phyloP scores from a whole-genome alignment of 2,113 vertebrate species.

The Hirundichthys speculiger region DNA sequence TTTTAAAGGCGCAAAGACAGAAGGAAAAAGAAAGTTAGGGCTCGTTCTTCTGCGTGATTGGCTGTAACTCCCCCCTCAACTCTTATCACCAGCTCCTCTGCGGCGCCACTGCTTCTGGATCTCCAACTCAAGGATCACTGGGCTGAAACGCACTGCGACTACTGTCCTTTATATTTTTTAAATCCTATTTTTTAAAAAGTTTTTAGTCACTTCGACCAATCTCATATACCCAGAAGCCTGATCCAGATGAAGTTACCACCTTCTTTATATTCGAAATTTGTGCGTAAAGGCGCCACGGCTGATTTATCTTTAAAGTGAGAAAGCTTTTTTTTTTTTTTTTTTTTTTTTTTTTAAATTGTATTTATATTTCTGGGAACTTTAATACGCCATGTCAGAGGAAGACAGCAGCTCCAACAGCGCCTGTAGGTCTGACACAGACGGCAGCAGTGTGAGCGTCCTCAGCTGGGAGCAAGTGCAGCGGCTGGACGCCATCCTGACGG shows the following conservation, averaged over 20 bases:
- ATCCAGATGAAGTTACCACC: constrained; percentile 26
- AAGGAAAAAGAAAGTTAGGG: constrained; percentile 43
- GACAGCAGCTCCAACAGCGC: constrained; percentile 79
- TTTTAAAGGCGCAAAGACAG: constrained; percentile 40
- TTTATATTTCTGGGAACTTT: constrained; percentile 18
- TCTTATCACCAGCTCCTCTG: constrained; percentile 9
- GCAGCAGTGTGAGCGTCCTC: constrained; percentile 89
- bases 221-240: background rate
- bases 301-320: constrained; percentile 15
- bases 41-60: constrained; percentile 17
- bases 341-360: background rate
- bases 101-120: constrained; percentile 44
- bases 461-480: constrained; percentile 98
- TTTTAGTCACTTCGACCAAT: constrained; percentile 7
- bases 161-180: background rate
- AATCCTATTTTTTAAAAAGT: background rate
- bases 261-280: background rate
- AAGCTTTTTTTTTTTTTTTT: background rate
- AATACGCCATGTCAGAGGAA: constrained; percentile 87
- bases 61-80: constrained; percentile 13
- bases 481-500: constrained; percentile 92
- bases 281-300: constrained; percentile 44
- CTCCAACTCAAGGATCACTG: constrained; percentile 15
- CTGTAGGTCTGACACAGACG: no score
- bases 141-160: constrained; percentile 9